Evolutionary conservation across 1,140 invertebrate genomes (phyloP).

Genomic region (Spodoptera litura): DNA sequence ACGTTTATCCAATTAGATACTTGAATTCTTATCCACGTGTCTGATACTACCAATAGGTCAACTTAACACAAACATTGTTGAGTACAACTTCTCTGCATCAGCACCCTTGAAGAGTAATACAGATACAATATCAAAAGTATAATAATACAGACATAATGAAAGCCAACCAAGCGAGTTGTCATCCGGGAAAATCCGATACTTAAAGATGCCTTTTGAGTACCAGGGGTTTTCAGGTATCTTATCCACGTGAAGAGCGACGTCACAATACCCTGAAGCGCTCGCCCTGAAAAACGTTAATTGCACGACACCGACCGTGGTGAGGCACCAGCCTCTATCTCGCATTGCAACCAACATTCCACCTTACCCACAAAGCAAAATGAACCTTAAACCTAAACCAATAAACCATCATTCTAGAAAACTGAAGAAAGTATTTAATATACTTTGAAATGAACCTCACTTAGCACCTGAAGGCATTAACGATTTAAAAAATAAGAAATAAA

Average conservation of each 20-base stretch:
- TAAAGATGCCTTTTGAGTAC: slow-evolving; percentile 60
- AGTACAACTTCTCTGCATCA: not conserved
- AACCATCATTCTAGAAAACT: not conserved
- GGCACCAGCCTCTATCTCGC: slow-evolving; percentile 54
- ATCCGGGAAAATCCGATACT: slow-evolving; percentile 55
- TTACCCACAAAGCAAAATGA: slow-evolving; percentile 15
- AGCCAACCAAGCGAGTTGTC: slow-evolving; percentile 22
- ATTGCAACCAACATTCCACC: slow-evolving; percentile 54
- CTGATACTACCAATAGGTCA: not conserved
- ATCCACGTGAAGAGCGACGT: slow-evolving; percentile 61
- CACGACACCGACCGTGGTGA: slow-evolving; percentile 57
- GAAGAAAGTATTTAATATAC: slow-evolving; percentile 43
- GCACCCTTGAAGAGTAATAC: not conserved
- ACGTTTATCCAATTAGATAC: no score
- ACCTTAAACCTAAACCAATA: slow-evolving; percentile 44
- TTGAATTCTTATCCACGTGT: no score
- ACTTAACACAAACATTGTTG: not conserved
- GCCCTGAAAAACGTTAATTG: slow-evolving; percentile 75
- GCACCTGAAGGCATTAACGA: slow-evolving; percentile 48
- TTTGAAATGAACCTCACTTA: slow-evolving; percentile 47
- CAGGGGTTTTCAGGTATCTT: slow-evolving; percentile 55
- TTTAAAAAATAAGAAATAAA: slow-evolving; percentile 45
- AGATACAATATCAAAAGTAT: slow-evolving; percentile 27
- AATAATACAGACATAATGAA: slow-evolving; percentile 23
- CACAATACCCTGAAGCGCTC: slow-evolving; percentile 63